Base-by-base conservation (phyloP, 2,113 vertebrate species). In the Paralichthys olivaceus region DNA sequence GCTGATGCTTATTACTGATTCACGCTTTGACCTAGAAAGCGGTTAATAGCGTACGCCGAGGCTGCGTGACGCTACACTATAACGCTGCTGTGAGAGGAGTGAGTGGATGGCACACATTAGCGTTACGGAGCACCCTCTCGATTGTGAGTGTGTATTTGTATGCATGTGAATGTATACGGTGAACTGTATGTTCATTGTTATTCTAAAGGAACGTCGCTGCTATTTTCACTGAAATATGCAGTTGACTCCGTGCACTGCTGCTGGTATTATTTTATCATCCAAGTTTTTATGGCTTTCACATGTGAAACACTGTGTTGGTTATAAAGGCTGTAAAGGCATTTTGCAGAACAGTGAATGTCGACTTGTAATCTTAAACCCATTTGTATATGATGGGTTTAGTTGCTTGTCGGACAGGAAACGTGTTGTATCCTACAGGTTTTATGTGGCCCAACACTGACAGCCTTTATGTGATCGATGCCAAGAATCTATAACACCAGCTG, bases 1-100 rank as follows among this genome's bases (percentile, higher is more conserved):
- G 5, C 72, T 40, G 66, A 25, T 45, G 76, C 77, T 81, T 29
- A 82, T 75, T 66, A 85, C 53, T 22, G 75, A 83, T 84, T 85
- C 82, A 84, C 28, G 7, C 63, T 68, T 53, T 87, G 85, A 88
- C 89, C 89, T 82, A 85, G 84, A 91, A 87, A 83, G 77, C 47
- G 25, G 68, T 73, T 81, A 71, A 81, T 45, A 64, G 89, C 25
- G 22, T 34, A 69, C 37, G 28, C 77, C 22, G 17, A 71, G 75
- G 81, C 63, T 64, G 79, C 66, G 37, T 73, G 79, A 75, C 74
- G 79, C 85, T 84, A 77, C 55, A 77, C 76, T 72, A 51, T 54
- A n/a, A 62, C 0, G 26, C 63, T 15, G 3, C 1, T n/a, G 57
- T 71, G 70, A 83, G 63, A 73, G 69, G 55, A 74, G 74, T 67